phyloP scores from a whole-genome alignment of 1,140 invertebrate genomes.

The Gonatopus flavifemur region DNA sequence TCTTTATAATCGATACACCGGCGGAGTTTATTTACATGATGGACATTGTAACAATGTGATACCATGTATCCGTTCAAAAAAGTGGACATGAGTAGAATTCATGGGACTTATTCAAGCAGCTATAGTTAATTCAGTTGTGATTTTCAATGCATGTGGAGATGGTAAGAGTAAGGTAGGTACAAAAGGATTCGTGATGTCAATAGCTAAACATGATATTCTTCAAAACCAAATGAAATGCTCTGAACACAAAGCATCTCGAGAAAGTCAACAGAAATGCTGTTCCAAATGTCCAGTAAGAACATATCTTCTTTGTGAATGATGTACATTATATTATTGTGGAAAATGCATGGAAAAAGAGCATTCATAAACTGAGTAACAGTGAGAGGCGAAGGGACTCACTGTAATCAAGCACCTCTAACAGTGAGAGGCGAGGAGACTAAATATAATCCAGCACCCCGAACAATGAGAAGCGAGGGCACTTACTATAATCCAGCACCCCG shows the following conservation, averaged over 20 bases:
- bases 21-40: neutral
- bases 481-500: no score
- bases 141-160: neutral
- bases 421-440: neutral
- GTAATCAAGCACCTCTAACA: no score
- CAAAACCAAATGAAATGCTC: neutral
- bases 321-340: neutral
- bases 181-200: neutral
- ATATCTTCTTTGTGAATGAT: neutral
- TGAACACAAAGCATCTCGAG: neutral
- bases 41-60: neutral
- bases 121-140: neutral
- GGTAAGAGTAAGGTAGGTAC: neutral
- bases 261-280: neutral
- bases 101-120: constrained; percentile 3
- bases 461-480: no score
- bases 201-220: neutral
- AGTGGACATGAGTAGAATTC: neutral
- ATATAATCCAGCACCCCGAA: no score
- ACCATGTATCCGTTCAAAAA: neutral
- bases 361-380: neutral
- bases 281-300: neutral
- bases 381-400: no score
- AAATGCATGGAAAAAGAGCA: neutral
- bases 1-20: neutral